phyloP scores from a whole-genome alignment of 2,888 invertebrate genomes.

The Hyppa rectilinea region DNA sequence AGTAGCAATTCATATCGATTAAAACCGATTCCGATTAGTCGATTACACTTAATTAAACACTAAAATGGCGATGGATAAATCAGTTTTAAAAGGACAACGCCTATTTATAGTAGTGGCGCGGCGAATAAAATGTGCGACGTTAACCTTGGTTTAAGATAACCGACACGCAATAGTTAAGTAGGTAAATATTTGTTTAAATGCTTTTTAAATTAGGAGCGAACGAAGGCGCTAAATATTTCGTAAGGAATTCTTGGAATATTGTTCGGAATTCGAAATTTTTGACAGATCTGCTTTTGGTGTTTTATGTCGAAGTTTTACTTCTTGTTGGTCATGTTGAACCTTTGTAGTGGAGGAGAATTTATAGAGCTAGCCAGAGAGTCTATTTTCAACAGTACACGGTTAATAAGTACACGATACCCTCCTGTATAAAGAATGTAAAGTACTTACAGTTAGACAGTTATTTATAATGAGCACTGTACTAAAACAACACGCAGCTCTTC shows the following conservation, averaged over 20 bases:
- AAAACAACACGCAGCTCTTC: too few species aligned
- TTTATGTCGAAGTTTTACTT: neutral
- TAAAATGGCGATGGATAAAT: slow-evolving; percentile 57
- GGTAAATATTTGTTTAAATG: slow-evolving; percentile 46
- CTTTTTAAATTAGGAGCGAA: slow-evolving; percentile 23
- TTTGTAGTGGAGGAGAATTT: neutral
- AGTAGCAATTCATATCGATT: slow-evolving; percentile 37
- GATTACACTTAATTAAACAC: slow-evolving; percentile 60
- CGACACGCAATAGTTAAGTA: slow-evolving; percentile 41
- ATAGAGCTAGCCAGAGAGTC: neutral
- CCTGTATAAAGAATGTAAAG: too few species aligned
- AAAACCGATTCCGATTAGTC: slow-evolving; percentile 44
- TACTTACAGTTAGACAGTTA: too few species aligned
- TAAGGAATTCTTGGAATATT: neutral
- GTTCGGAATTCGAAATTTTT: neutral
- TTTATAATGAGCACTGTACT: too few species aligned
- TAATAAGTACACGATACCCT: too few species aligned
- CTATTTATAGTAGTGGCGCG: slow-evolving; percentile 50
- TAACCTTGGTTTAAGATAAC: slow-evolving; percentile 59
- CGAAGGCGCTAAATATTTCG: slow-evolving; percentile 10
- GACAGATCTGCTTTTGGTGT: neutral
- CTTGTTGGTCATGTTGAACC: neutral
- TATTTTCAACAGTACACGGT: neutral
- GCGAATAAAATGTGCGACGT: slow-evolving; percentile 40
- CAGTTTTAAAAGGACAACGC: slow-evolving; percentile 56